A percentile compares a stretch with the other conserved stretches of the same genome.
Evolutionary conservation across 2,888 invertebrate species (phyloP).

Genomic region (Thysanoteuthis rhombus): DNA sequence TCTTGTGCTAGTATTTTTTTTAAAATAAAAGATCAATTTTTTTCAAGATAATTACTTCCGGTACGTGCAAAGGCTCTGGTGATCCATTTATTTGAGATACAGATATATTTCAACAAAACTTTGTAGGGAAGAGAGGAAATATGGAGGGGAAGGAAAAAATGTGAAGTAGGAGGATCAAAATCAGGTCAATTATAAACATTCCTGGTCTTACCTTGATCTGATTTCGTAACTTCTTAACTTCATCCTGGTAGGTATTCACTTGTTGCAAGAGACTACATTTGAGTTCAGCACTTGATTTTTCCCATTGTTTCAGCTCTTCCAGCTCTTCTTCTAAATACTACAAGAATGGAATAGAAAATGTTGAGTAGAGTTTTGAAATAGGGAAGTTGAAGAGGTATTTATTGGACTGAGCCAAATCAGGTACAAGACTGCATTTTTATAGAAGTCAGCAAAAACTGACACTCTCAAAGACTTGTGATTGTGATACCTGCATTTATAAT

Average conservation of each 20-base stretch:
- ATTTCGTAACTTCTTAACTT: not conserved
- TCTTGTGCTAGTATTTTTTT: no score
- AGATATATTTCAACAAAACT: no score
- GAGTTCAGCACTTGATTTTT: conserved; percentile 25
- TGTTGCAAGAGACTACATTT: conserved; percentile 12
- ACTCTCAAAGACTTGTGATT: not conserved
- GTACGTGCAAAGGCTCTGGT: no score
- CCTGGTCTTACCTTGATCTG: conserved; percentile 25
- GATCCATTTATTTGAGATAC: no score
- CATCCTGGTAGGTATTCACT: conserved; percentile 26
- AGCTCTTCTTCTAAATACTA: conserved; percentile 17
- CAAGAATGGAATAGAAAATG: not conserved
- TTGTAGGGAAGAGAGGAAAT: no score
- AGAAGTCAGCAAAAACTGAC: not conserved
- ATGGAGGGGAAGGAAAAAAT: no score
- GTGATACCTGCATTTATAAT: not conserved
- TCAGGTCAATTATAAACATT: no score
- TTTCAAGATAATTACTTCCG: no score
- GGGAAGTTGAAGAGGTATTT: not conserved
- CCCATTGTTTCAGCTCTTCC: not conserved
- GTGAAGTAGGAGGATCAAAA: no score
- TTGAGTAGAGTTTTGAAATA: not conserved
- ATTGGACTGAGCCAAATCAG: no score
- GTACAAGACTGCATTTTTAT: not conserved
- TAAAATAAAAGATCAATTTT: no score